These are phyloP conservation scores for Drosophila bipectinata DNA, from an alignment of 1,140 invertebrate genomes.

Conservation along the genomic window DNA sequence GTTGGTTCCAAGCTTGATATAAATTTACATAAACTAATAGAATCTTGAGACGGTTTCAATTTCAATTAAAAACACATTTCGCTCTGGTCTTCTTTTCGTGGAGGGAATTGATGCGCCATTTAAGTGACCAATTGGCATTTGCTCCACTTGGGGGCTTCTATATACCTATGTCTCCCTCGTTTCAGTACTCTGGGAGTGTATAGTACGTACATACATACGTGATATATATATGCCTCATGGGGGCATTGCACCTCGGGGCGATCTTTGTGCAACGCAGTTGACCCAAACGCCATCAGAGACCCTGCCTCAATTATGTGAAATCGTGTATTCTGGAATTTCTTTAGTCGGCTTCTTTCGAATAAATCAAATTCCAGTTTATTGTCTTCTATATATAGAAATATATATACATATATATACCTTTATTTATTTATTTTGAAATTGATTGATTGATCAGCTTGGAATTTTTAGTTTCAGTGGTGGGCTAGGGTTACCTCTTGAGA, in stretches of 20 bases:
- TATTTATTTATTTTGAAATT: background rate
- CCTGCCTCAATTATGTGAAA: slow-evolving; percentile 20
- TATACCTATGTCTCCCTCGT: background rate
- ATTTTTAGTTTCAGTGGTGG: no score
- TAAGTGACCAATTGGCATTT: slow-evolving; percentile 73
- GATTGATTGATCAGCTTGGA: background rate
- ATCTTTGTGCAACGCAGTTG: slow-evolving; percentile 53
- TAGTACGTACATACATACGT: no score
- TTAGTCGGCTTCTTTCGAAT: background rate
- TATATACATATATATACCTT: no score
- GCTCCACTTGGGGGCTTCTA: slow-evolving; percentile 50
- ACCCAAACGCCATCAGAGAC: slow-evolving; percentile 54
- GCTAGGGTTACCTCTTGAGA: no score
- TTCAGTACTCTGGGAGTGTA: background rate
- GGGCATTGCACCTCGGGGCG: slow-evolving; percentile 45
- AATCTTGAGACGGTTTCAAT: slow-evolving; percentile 80
- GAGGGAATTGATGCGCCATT: slow-evolving; percentile 72
- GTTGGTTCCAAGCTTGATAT: slow-evolving; percentile 28
- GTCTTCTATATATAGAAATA: background rate
- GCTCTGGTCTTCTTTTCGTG: slow-evolving; percentile 15
- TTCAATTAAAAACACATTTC: slow-evolving; percentile 68
- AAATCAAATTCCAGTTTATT: background rate
- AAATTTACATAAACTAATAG: slow-evolving; percentile 76
- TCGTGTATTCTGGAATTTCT: background rate
- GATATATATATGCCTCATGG: slow-evolving; percentile 1